Evolutionary conservation across 2,888 invertebrate species (phyloP), one percentile per base, ranked within the genome.

Genomic region (Didymodactylos carnosus): DNA sequence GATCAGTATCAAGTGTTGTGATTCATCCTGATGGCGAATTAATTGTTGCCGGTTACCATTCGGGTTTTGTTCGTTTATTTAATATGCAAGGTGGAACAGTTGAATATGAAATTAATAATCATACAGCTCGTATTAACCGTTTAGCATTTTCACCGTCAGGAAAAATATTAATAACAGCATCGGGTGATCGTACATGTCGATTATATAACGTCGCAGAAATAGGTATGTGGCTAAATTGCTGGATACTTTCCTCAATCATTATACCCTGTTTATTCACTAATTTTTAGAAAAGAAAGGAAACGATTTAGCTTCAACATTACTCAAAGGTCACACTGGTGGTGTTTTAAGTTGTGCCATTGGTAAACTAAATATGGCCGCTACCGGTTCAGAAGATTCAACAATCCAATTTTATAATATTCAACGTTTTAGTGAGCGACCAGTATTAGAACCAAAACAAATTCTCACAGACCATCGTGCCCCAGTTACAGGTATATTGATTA

Each of bases 21-120:
- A 71, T 74, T 71, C 49, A 74, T 71, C 29, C 23, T 23, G 75
- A 79, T 69, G 78, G 79, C 10, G 75, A 77, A n/a, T 76, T 71
- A 16, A 77, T 82, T 39, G 81, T 79, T 62, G 80, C 78, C 39
- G 82, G 82, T 41, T 81, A 80, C 77, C 81, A 82, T 74, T 77
- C 78, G 39, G 82, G 82, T 8, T 72, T 77, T 7, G 77, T 81
- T 14, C 73, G 78, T 10, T 72, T 79, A 41, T 80, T 78, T 77
- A 79, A 80, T 75, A 76, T 79, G 6, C 49, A 76, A 23, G 78
- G 80, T 75, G 81, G 81, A 80, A 76, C 73, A 70, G 71, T 16
- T n/a, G 46, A 40, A 69, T 25, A 43, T 29, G 35, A 73, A 27
- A 25, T 41, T 19, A 39, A 46, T 41, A 27, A 35, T 40, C 79